Evolutionary conservation across 2,113 vertebrate genomes (phyloP), one percentile per base, ranked within the genome.

Genomic region (Heliornis fulica): DNA sequence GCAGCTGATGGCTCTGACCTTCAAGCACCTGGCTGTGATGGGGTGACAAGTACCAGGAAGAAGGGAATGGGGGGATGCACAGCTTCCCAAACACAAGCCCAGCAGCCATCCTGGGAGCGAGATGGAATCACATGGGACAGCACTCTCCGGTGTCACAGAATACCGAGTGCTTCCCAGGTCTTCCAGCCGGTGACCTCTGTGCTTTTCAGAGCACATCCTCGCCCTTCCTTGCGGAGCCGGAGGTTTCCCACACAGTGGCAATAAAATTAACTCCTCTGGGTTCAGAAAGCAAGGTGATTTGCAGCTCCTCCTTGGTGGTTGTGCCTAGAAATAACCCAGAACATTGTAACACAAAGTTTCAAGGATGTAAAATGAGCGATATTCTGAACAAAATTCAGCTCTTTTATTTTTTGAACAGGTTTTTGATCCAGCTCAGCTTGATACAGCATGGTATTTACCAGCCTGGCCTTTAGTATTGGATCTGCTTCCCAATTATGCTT

Each of bases 401-500:
- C 61, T 85, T 86, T 88, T 66, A 3, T 51, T 66, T 94, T 88
- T 65, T 75, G 38, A 95, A 66, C 87, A 77, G 90, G 59, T 96
- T 96, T 94, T 94, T 92, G 78, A 85, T 90, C 78, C 45, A 81
- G 79, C 90, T 88, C 89, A 65, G 89, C 93, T 93, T 93, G 89
- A 59, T 87, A 74, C 90, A 93, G 71, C 70, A 7, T 89, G 87
- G 61, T 83, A 54, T 95, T 93, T 96, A 91, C 91, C 94, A 95
- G 94, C 87, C 66, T 97, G 96, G 91, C 93, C 93, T 96, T 96
- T 96, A 91, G 70, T 95, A 80, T 59, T 48, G 71, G 70, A 87
- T 95, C 91, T 95, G 90, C 91, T 91, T 95, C 86, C 93, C 94
- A 94, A 88, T 96, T 96, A 95, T 86, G 87, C 90, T 80, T 96